Percentiles rank a stretch among this genome's conserved stretches.
Conservation (phyloP, 2,797 vertebrate genomes). For the Miichthys miiuy region DNA sequence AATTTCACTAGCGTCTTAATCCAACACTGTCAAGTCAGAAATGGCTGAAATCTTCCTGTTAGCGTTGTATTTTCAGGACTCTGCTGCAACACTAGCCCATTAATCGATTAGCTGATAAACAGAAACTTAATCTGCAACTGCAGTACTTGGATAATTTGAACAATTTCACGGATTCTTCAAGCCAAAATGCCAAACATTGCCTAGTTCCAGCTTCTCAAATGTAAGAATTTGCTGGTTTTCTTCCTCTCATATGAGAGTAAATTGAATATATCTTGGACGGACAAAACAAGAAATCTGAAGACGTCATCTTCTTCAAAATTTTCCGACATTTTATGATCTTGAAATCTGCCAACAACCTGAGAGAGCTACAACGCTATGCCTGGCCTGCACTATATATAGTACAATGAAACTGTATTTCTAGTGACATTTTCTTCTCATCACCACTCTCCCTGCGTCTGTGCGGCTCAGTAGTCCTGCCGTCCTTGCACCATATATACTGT, state of each 20-base stretch:
- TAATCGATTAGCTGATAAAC: not conserved
- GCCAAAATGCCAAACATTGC: not conserved
- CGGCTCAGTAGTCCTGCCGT: conserved; percentile 4
- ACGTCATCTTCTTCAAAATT: not conserved
- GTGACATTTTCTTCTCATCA: not conserved
- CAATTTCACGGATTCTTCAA: not conserved
- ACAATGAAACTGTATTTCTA: not conserved
- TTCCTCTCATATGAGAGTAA: not conserved
- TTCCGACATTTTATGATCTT: no score
- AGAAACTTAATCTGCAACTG: not conserved
- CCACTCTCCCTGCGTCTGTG: not conserved
- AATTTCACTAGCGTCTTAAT: not conserved
- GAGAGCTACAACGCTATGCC: not conserved
- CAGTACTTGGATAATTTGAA: not conserved
- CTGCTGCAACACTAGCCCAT: no score
- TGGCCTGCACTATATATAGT: not conserved
- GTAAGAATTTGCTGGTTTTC: not conserved
- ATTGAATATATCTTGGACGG: not conserved
- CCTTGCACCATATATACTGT: not conserved
- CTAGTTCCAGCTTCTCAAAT: not conserved
- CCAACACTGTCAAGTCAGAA: not conserved
- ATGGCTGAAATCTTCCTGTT: not conserved
- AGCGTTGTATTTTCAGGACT: not conserved
- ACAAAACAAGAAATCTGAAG: not conserved
- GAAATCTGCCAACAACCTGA: not conserved